These are phyloP conservation scores for Plebejus anna DNA, from an alignment of 2,888 invertebrate species.

Conservation along the genomic window DNA sequence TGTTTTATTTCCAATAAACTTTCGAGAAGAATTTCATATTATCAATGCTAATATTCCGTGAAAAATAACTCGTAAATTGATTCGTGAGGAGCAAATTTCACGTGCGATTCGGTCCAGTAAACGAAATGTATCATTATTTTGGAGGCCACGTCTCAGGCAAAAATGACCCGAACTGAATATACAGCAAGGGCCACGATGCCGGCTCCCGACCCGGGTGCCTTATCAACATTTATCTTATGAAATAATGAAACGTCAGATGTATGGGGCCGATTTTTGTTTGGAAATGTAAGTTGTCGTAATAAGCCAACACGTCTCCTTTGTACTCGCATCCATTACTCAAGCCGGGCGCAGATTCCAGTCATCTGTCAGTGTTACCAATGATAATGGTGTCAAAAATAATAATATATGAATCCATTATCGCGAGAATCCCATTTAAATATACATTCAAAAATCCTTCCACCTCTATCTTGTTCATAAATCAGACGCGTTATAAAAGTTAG, in stretches of 20 bases:
- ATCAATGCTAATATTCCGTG: constrained; percentile 18
- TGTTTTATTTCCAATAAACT: constrained; percentile 27
- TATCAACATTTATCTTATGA: constrained; percentile 67
- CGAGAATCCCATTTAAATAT: constrained; percentile 15
- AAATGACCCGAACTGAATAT: constrained; percentile 36
- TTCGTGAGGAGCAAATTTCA: constrained; percentile 25
- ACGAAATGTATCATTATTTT: constrained; percentile 27
- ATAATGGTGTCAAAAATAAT: constrained; percentile 33
- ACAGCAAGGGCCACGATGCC: constrained; percentile 35
- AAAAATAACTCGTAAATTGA: constrained; percentile 21
- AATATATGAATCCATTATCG: constrained; percentile 28
- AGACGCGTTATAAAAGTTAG: constrained; percentile 4
- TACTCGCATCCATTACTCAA: constrained; percentile 62
- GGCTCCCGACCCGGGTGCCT: constrained; percentile 36
- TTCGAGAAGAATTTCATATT: constrained; percentile 17
- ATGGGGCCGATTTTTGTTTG: constrained; percentile 57
- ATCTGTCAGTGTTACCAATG: constrained; percentile 50
- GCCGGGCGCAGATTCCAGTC: constrained; percentile 50
- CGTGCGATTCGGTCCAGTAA: constrained; percentile 26
- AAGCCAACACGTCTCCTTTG: constrained; percentile 67
- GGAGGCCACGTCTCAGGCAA: constrained; percentile 24
- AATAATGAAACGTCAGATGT: constrained; percentile 70
- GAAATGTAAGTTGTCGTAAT: constrained; percentile 64
- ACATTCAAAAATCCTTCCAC: constrained; percentile 3
- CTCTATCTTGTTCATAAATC: constrained; percentile 28